Evolutionary conservation across 2,888 invertebrate genomes (phyloP).

Genomic region (Dastarcus helophoroides): DNA sequence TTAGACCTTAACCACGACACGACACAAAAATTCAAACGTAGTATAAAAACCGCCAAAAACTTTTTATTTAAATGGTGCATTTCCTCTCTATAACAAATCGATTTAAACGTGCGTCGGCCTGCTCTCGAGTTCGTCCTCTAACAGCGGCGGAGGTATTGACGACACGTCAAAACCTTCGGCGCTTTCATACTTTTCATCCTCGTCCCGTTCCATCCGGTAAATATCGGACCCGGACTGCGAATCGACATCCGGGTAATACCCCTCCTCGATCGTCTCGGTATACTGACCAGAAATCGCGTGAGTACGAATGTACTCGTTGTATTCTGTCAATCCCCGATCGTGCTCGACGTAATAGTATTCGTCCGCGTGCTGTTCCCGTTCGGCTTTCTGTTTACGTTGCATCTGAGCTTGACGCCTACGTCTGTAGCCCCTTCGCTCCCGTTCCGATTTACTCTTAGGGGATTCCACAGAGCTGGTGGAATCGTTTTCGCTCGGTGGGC

Average conservation of each 20-base stretch:
- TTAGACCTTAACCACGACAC: no score
- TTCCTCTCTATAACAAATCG: background rate
- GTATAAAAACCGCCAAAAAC: no score
- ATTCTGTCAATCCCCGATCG: conserved; percentile 26
- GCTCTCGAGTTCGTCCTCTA: conserved; percentile 60
- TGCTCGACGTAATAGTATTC: conserved; percentile 33
- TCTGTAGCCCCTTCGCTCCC: conserved; percentile 53
- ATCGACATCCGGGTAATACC: conserved; percentile 52
- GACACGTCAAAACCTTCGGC: conserved; percentile 68
- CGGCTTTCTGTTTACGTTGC: conserved; percentile 44
- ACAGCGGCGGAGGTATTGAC: conserved; percentile 64
- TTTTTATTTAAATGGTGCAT: background rate
- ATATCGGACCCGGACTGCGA: conserved; percentile 41
- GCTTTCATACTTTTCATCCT: conserved; percentile 49
- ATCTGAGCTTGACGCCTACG: conserved; percentile 50
- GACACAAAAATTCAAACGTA: no score
- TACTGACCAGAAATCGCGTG: conserved; percentile 30
- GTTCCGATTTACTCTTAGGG: conserved; percentile 42
- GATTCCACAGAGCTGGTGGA: conserved; percentile 64
- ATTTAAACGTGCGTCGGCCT: no score
- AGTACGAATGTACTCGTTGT: conserved; percentile 30
- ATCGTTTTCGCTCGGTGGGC: conserved; percentile 63
- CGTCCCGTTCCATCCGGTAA: conserved; percentile 36
- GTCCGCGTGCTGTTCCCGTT: conserved; percentile 36
- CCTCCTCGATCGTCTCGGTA: conserved; percentile 40